These are phyloP conservation scores for Balaeniceps rex DNA, from an alignment of 2,113 vertebrate species.

Conservation along the genomic window DNA sequence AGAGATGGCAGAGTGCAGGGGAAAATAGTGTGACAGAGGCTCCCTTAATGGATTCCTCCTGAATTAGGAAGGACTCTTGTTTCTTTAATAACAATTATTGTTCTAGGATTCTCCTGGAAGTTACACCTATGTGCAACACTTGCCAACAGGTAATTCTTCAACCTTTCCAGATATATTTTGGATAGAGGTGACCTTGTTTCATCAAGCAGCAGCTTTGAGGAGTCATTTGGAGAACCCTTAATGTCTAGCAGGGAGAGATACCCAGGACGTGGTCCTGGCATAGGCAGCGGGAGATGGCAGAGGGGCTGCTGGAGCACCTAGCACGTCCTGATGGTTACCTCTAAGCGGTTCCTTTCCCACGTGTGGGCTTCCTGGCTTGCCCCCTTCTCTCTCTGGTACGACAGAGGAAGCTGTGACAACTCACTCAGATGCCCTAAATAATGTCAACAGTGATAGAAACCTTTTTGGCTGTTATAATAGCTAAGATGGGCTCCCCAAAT, in stretches of 20 bases:
- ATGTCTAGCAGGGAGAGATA: neutral
- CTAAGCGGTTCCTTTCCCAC: neutral
- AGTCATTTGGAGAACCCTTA: neutral
- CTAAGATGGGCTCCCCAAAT: neutral
- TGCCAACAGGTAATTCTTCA: neutral
- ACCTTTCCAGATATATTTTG: neutral
- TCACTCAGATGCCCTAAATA: neutral
- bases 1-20: neutral
- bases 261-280: rapidly evolving
- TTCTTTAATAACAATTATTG: neutral
- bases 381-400: neutral
- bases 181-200: neutral
- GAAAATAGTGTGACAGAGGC: neutral
- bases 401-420: neutral
- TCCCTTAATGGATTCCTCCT: neutral
- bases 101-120: neutral
- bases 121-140: neutral
- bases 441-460: neutral
- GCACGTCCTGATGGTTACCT: rapidly evolving
- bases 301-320: neutral
- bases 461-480: neutral
- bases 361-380: neutral
- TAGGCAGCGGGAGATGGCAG: neutral
- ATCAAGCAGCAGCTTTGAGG: neutral
- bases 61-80: neutral